phyloP scores from a whole-genome alignment of 2,797 vertebrate species.

The Neosalanx taihuensis region DNA sequence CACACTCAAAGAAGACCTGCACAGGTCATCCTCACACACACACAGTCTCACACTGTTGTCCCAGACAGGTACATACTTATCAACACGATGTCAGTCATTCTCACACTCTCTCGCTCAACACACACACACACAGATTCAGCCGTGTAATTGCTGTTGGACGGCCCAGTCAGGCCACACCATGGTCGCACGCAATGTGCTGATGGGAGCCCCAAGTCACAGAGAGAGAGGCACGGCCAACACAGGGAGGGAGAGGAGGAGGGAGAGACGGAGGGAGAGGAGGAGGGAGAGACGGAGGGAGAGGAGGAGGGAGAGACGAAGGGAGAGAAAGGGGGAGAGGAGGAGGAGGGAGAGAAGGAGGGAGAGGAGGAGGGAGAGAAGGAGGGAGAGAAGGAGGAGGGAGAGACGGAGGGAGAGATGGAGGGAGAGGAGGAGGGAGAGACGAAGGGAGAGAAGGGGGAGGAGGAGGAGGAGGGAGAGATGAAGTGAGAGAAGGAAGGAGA shows the following conservation, averaged over 20 bases:
- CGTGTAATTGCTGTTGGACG: constrained; percentile 54
- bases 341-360: neutral
- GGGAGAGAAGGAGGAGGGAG: neutral
- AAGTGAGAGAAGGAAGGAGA: neutral
- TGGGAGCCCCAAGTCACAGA: constrained; percentile 51
- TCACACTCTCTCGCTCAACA: constrained; percentile 26
- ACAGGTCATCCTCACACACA: neutral
- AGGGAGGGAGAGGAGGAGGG: neutral
- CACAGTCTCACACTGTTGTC: neutral
- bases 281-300: constrained; percentile 43
- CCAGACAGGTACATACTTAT: constrained; percentile 13
- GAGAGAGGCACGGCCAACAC: constrained; percentile 2
- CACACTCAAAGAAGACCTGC: neutral
- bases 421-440: neutral
- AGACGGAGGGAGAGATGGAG: constrained; percentile 35
- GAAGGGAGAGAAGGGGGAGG: neutral
- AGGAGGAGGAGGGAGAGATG: constrained; percentile 17
- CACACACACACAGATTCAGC: constrained; percentile 23
- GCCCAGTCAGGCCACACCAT: constrained; percentile 36
- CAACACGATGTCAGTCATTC: neutral
- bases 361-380: too few relatives aligned
- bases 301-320: neutral
- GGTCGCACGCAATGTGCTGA: constrained; percentile 61
- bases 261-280: constrained; percentile 26
- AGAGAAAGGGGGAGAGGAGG: neutral